A percentile compares a stretch with the other conserved stretches of the same genome.
Evolutionary conservation across 2,888 invertebrate species (phyloP).

Genomic region (Lithophane socia): DNA sequence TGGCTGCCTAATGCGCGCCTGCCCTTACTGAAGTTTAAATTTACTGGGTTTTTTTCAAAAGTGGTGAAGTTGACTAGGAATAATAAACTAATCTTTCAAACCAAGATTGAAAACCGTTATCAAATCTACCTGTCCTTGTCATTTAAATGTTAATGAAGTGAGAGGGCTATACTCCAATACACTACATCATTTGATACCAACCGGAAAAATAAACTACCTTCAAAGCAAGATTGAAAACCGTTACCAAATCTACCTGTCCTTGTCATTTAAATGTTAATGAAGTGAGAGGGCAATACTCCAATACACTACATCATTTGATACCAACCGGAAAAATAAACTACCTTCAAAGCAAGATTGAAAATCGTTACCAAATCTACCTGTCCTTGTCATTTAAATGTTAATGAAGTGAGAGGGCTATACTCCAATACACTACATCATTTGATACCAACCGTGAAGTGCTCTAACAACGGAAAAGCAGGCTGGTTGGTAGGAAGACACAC

Average conservation of each 20-base stretch:
- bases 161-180: neutral
- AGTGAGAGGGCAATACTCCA: too few species aligned
- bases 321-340: too few species aligned
- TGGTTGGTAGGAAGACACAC: constrained; percentile 89
- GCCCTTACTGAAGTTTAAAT: neutral
- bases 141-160: neutral
- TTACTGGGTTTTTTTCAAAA: neutral
- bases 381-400: neutral
- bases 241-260: too few species aligned
- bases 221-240: too few species aligned
- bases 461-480: constrained; percentile 88
- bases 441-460: constrained; percentile 89
- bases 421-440: neutral
- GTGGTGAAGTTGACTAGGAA: neutral
- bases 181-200: constrained; percentile 66
- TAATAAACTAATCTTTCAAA: neutral
- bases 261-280: too few species aligned
- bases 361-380: neutral
- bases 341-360: neutral
- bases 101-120: neutral
- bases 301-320: too few species aligned
- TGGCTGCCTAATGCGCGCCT: too few species aligned
- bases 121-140: neutral
- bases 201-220: too few species aligned
- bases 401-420: neutral